Conservation (phyloP, 2,797 vertebrate species). For the Mus spretus region DNA sequence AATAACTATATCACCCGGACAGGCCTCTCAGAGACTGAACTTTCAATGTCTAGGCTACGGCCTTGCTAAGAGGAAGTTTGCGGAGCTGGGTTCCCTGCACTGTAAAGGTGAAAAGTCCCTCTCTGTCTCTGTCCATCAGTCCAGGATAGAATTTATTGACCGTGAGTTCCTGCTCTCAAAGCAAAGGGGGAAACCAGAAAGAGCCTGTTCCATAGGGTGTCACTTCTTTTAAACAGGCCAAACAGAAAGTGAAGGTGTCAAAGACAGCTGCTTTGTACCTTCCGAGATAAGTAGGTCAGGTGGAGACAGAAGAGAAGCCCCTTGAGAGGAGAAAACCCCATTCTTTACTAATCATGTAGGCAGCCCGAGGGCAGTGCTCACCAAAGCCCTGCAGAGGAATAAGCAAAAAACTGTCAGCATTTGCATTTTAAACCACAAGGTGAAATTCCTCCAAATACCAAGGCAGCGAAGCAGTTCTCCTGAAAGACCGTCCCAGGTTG, state of each 20-base stretch:
- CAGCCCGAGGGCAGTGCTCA: background rate
- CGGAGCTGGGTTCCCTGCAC: constrained; percentile 12
- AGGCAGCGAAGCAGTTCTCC: background rate
- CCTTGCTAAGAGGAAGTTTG: constrained; percentile 21
- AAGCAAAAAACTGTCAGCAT: background rate
- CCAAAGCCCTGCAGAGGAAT: background rate
- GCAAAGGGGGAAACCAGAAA: constrained; percentile 45
- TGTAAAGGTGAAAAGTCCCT: constrained; percentile 61
- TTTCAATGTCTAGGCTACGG: background rate
- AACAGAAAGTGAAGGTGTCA: background rate
- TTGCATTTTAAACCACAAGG: constrained; percentile 38
- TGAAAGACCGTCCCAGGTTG: background rate
- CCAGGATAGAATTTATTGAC: constrained; percentile 6
- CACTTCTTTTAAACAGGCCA: background rate
- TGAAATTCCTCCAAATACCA: constrained; percentile 28
- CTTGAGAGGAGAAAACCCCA: background rate
- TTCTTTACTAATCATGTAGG: background rate
- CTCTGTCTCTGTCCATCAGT: background rate
- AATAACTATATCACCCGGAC: background rate
- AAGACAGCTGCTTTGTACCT: background rate
- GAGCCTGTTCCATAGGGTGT: background rate
- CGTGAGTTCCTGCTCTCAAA: constrained; percentile 58
- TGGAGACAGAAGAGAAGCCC: background rate
- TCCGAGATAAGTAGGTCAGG: constrained; percentile 23
- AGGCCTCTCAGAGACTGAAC: background rate